phyloP scores from a whole-genome alignment of 2,888 invertebrate species.

The Spilosoma lubricipeda region DNA sequence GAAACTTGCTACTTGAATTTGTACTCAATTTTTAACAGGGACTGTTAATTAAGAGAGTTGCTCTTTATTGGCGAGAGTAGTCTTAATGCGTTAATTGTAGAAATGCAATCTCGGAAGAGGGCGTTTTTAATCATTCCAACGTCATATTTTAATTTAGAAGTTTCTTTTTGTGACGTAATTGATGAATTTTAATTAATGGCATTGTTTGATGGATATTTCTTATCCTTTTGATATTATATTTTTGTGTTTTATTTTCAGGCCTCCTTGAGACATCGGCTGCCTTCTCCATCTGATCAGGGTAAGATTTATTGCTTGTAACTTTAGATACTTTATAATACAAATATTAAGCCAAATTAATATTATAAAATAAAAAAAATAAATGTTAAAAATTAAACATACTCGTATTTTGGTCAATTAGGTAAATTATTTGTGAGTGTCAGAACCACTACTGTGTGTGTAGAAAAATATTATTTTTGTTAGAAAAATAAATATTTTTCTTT shows the following conservation, averaged over 20 bases:
- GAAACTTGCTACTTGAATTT: slow-evolving; percentile 84
- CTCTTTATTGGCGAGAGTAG: slow-evolving; percentile 83
- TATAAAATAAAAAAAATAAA: too few species aligned
- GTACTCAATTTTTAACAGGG: slow-evolving; percentile 86
- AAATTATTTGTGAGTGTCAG: too few species aligned
- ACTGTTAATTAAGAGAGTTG: slow-evolving; percentile 84
- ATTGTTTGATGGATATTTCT: slow-evolving; percentile 44
- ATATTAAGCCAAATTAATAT: neutral
- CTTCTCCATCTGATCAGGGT: slow-evolving; percentile 82
- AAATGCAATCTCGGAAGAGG: slow-evolving; percentile 83
- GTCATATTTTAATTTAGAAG: slow-evolving; percentile 80
- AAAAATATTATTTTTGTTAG: too few species aligned
- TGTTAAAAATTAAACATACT: too few species aligned
- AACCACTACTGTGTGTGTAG: too few species aligned
- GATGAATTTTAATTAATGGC: slow-evolving; percentile 68
- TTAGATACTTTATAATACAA: neutral
- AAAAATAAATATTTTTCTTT: too few species aligned
- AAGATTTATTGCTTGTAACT: slow-evolving; percentile 39
- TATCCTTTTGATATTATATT: slow-evolving; percentile 36
- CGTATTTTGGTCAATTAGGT: too few species aligned
- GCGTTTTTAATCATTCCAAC: slow-evolving; percentile 81
- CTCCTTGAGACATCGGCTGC: slow-evolving; percentile 75
- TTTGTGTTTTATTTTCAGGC: slow-evolving; percentile 65
- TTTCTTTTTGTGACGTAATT: slow-evolving; percentile 63
- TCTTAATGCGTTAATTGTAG: slow-evolving; percentile 86